Conservation (phyloP, 2,888 invertebrate genomes). For the Orthonychiurus folsomi region DNA sequence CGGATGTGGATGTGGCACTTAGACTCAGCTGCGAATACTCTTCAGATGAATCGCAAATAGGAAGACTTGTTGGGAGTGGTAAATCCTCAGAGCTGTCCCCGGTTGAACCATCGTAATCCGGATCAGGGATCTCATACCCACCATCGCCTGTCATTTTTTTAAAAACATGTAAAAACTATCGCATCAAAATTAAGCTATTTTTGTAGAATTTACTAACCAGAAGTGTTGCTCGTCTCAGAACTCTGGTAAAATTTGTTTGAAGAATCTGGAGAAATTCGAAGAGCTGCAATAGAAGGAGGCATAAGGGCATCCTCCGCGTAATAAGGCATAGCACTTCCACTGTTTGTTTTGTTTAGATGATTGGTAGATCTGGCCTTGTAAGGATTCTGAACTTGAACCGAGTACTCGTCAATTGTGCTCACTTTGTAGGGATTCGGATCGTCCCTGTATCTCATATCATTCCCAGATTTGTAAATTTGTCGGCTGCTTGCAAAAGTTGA, state of each 20-base stretch:
- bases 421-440: slow-evolving; percentile 41
- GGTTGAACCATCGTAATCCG: slow-evolving; percentile 38
- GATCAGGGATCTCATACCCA: slow-evolving; percentile 38
- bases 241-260: background rate
- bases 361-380: slow-evolving; percentile 21
- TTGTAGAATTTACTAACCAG: background rate
- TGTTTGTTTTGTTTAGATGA: slow-evolving; percentile 1
- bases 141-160: slow-evolving; percentile 11
- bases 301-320: slow-evolving; percentile 8
- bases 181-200: background rate
- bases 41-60: slow-evolving; percentile 17
- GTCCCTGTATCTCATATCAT: slow-evolving; percentile 33
- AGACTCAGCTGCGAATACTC: slow-evolving; percentile 22
- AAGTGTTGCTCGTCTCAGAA: background rate
- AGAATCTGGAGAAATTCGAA: background rate
- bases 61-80: slow-evolving; percentile 17
- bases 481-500: slow-evolving; percentile 29
- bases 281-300: background rate
- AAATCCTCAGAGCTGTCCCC: slow-evolving; percentile 34
- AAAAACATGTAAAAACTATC: too few relatives aligned
- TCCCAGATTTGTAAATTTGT: slow-evolving; percentile 17
- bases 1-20: slow-evolving; percentile 19
- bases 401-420: slow-evolving; percentile 37
- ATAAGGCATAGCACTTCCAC: background rate
- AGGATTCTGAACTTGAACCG: slow-evolving; percentile 39